Evolutionary conservation across 2,888 invertebrate species (phyloP), one percentile per base, ranked within the genome.

Genomic region (Xestia ashworthii): DNA sequence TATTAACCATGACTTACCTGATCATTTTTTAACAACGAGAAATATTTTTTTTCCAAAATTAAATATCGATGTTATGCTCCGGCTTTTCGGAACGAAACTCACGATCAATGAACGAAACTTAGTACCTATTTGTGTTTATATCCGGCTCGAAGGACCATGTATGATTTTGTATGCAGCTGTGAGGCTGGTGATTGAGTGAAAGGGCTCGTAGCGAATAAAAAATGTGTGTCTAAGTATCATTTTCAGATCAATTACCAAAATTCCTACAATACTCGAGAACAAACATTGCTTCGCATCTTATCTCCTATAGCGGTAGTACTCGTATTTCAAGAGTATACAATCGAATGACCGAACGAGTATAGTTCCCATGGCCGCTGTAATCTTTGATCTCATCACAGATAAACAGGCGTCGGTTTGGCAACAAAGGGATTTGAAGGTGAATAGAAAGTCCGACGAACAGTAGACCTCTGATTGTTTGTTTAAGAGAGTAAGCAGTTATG

Each of bases 361-460:
- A 82, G 82, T 86, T 89, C 88, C 81, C 87, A 89, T 88, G 82
- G 86, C 78, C 74, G 82, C 80, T 74, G 79, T 82, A 83, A 90
- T 90, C 89, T 88, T 87, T 89, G 88, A 91, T 92, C 88, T 81
- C 81, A 85, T 88, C 88, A 73, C 78, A 89, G 89, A 86, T 85
- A 86, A 84, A 86, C 84, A 80, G 76, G 83, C 79, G 60, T 71
- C 80, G 83, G 84, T 87, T 83, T 84, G 78, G 79, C 76, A 89
- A 91, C 88, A 90, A 90, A 90, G 89, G 85, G 78, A 80, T 79
- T 74, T 82, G 81, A 85, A 87, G 83, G 87, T 83, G 78, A 88
- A 72, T 83, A 79, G 85, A 82, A 82, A 81, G 81, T 74, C 6
- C 48, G 1, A 16, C 65, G 78, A 81, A 87, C 77, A 69, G 74